phyloP scores from a whole-genome alignment of 2,797 vertebrate species.

The Malurus leucopterus region DNA sequence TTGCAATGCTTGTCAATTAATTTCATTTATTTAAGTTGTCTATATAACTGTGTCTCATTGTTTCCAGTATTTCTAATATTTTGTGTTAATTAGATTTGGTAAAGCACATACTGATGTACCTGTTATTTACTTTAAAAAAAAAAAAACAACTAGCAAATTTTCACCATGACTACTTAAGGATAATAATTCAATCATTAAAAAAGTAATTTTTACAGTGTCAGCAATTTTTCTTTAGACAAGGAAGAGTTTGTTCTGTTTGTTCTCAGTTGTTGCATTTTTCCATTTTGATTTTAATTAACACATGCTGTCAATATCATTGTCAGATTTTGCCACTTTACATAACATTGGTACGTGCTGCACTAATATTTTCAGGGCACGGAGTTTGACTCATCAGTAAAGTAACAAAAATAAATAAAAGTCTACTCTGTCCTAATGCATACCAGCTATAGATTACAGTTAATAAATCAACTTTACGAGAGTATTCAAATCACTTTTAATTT shows the following conservation, averaged over 20 bases:
- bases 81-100: background rate
- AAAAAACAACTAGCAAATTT: background rate
- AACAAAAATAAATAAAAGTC: slow-evolving; percentile 22
- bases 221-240: background rate
- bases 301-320: background rate
- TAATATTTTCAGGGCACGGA: background rate
- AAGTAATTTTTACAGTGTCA: background rate
- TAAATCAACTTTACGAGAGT: background rate
- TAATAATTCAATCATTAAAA: slow-evolving; percentile 14
- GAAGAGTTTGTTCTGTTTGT: background rate
- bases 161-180: background rate
- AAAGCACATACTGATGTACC: background rate
- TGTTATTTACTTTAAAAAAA: slow-evolving; percentile 10
- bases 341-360: background rate
- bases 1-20: background rate
- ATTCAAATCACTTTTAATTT: slow-evolving; percentile 3
- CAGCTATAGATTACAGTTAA: background rate
- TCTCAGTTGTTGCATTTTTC: background rate
- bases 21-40: background rate
- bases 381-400: slow-evolving; percentile 8
- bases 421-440: background rate
- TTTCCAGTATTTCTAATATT: background rate
- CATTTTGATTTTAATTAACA: slow-evolving; percentile 7
- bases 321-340: background rate
- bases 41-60: background rate